Evolutionary conservation across 2,797 vertebrate species (phyloP).

Genomic region (Sorex maritimensis): DNA sequence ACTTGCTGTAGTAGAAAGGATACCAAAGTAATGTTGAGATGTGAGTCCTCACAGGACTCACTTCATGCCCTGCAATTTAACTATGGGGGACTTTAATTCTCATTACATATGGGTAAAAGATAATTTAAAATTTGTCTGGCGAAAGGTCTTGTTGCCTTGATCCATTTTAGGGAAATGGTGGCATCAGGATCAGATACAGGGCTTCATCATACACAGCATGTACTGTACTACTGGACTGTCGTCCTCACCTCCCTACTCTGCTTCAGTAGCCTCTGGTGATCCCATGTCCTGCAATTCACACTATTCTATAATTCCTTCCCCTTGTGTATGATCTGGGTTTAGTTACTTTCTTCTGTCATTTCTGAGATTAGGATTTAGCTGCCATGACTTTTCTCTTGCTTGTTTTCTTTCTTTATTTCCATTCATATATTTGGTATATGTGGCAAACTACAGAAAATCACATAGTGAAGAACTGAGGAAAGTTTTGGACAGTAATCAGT

Average conservation of each 20-base stretch:
- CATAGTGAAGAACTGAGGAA: background rate
- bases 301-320: background rate
- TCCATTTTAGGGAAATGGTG: too few relatives aligned
- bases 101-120: constrained; percentile 1
- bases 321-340: background rate
- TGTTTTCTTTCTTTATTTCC: background rate
- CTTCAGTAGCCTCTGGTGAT: too few relatives aligned
- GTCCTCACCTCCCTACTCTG: too few relatives aligned
- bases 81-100: background rate
- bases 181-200: too few relatives aligned
- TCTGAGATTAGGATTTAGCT: constrained; percentile 7
- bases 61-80: background rate
- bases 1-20: background rate
- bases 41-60: background rate
- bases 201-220: too few relatives aligned
- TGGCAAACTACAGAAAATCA: background rate
- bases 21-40: background rate
- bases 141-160: background rate
- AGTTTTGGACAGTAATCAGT: background rate
- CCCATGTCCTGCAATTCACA: background rate
- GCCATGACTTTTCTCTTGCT: background rate
- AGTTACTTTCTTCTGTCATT: background rate
- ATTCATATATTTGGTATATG: background rate
- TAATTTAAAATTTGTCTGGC: background rate
- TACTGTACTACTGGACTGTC: too few relatives aligned